phyloP scores from a whole-genome alignment of 2,113 vertebrate species.

The Suricata suricatta region DNA sequence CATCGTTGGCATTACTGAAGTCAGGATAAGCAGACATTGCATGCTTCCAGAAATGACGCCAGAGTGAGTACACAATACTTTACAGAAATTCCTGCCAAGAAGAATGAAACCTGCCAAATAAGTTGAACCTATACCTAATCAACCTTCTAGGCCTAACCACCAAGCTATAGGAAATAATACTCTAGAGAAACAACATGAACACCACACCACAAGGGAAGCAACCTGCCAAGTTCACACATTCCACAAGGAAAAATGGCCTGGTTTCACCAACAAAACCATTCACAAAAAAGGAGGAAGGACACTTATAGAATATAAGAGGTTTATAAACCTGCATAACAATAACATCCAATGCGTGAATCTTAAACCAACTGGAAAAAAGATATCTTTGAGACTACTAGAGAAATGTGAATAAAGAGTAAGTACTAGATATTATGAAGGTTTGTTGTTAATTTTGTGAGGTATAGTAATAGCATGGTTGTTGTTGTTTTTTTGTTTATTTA shows the following conservation, averaged over 20 bases:
- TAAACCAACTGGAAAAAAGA: background rate
- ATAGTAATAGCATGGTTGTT: background rate
- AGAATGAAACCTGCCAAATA: background rate
- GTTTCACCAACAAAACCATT: conserved; percentile 2
- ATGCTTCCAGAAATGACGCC: background rate
- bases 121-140: background rate
- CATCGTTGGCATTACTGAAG: background rate
- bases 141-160: background rate
- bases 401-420: background rate
- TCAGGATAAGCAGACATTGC: background rate
- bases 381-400: background rate
- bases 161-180: background rate
- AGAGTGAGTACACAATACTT: background rate
- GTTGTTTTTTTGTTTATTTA: background rate
- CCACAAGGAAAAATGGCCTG: background rate
- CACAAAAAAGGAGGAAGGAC: background rate
- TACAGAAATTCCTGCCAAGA: background rate
- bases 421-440: background rate
- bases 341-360: background rate
- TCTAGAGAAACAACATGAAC: background rate
- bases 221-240: background rate
- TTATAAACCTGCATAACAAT: background rate
- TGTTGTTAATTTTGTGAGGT: background rate
- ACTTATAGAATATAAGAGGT: background rate
- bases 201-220: background rate